Base-by-base conservation (phyloP, 2,797 vertebrate genomes). In the Myiothlypis coronata region DNA sequence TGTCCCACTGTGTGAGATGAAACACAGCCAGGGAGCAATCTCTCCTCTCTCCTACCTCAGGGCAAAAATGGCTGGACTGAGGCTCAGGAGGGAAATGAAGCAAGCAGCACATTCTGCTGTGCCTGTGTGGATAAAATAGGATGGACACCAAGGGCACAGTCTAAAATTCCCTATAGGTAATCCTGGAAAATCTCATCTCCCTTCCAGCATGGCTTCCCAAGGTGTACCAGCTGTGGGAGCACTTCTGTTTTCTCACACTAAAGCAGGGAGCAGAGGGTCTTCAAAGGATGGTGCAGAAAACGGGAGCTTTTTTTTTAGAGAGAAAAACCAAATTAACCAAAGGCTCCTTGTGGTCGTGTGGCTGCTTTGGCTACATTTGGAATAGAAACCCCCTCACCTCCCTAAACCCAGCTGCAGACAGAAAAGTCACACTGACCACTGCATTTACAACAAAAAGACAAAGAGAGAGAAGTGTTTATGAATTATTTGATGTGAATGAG, bases 161-260 rank as follows among this genome's bases (percentile, higher is more conserved):
- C 27, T 20, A 67, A 63, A 72, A 65, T 39, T 4, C 21, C 24
- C 20, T 15, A 5, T 5, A 26, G 47, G 1, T 86, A 56, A 23
- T 55, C 8, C 55, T 86, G 24, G 69, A 21, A 74, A 87, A 56
- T 13, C 52, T 83, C 16, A 4, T 6, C 63, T 43, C 28, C 23
- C 26, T 27, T 12, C 39, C 43, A 34, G 5, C 44, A 64, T 53
- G 2, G 2, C n/a, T 39, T 61, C 24, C 34, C 3, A 5, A 8
- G 4, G 30, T 52, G 35, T 11, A 39, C 2, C 0, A 3, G 7
- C 13, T 49, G 28, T 16, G 28, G 6, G 7, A 37, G 27, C 1
- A 1, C 3, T 78, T 75, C 30, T 19, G 2, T 50, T 61, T 68
- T 64, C 52, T 72, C 10, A n/a, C 32, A 59, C 69, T 59, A 41